Evolutionary conservation across 2,888 invertebrate species (phyloP).

Genomic region (Dasysyrphus albostriatus): DNA sequence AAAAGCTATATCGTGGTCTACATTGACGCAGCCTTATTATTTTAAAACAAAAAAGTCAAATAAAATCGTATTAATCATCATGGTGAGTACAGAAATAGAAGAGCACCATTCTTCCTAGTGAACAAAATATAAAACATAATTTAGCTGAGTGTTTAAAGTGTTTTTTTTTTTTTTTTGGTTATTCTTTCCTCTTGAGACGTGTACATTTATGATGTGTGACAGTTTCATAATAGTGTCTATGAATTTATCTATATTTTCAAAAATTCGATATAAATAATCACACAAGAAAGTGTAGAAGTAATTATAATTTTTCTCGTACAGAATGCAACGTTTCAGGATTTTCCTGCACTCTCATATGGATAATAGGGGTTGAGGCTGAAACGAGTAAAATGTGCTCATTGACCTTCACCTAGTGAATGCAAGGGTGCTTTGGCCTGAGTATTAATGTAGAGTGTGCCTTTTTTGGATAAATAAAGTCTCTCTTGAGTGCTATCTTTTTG

Average conservation of each 20-base stretch:
- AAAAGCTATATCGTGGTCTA: constrained; percentile 36
- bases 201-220: constrained; percentile 19
- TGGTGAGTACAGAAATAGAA: constrained; percentile 58
- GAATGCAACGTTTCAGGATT: constrained; percentile 18
- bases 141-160: constrained; percentile 50
- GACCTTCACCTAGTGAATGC: constrained; percentile 65
- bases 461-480: constrained; percentile 10
- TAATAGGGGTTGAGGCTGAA: constrained; percentile 18
- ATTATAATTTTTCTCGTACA: not conserved
- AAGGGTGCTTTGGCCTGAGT: constrained; percentile 46
- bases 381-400: constrained; percentile 36
- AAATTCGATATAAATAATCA: not conserved
- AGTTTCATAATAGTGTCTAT: constrained; percentile 5
- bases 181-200: constrained; percentile 29
- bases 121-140: constrained; percentile 11
- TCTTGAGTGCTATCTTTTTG: constrained; percentile 16
- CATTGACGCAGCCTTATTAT: constrained; percentile 29
- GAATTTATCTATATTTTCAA: constrained; percentile 12
- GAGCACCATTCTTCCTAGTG: constrained; percentile 1
- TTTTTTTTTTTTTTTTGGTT: constrained; percentile 46
- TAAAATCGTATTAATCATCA: constrained; percentile 62
- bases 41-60: constrained; percentile 33
- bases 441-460: not conserved
- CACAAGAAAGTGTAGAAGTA: not conserved
- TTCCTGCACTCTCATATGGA: constrained; percentile 24